phyloP scores from a whole-genome alignment of 2,797 vertebrate genomes.

The Lateolabrax maculatus region DNA sequence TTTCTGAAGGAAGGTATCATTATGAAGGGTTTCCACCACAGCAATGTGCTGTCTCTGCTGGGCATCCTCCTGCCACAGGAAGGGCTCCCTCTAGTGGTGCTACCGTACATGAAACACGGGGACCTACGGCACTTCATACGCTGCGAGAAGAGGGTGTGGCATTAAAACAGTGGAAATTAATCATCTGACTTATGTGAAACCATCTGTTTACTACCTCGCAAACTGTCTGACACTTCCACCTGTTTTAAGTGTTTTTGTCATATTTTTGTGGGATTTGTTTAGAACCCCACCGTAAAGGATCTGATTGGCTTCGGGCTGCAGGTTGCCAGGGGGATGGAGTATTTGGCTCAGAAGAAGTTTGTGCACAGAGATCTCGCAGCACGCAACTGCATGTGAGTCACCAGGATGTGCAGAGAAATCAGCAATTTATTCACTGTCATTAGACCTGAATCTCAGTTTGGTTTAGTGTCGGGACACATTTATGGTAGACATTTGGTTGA shows the following conservation, averaged over 20 bases:
- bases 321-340: conserved; percentile 97
- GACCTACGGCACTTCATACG: conserved; percentile 97
- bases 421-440: not conserved
- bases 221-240: not conserved
- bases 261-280: conserved; percentile 26
- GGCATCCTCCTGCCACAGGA: conserved; percentile 92
- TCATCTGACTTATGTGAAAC: not conserved
- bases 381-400: conserved; percentile 97
- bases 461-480: not conserved
- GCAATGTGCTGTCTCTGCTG: conserved; percentile 93
- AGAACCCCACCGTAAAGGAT: conserved; percentile 98
- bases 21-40: conserved; percentile 96
- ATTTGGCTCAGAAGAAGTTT: conserved; percentile 96
- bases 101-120: conserved; percentile 97
- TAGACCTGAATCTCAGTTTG: not conserved
- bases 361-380: conserved; percentile 98
- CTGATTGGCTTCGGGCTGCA: conserved; percentile 97
- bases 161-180: conserved; percentile 20
- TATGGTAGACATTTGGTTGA: not conserved
- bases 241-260: conserved; percentile 8
- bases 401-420: not conserved
- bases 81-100: conserved; percentile 93
- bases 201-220: not conserved
- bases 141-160: conserved; percentile 89
- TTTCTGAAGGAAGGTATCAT: conserved; percentile 96